phyloP scores from a whole-genome alignment of 1,140 invertebrate species.

The Zaprionus taronus region DNA sequence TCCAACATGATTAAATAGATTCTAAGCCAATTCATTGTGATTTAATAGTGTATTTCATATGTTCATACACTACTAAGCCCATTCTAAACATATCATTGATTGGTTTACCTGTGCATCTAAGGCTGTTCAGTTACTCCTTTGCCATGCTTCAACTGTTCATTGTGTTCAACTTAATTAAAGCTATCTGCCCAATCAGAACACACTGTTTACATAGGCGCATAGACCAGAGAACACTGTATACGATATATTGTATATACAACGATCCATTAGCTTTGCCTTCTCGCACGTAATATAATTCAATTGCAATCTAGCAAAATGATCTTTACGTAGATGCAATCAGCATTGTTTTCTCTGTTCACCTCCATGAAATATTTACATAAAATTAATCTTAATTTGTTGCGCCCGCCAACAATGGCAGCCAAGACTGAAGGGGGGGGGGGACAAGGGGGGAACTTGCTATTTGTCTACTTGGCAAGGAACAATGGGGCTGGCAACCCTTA shows the following conservation, averaged over 20 bases:
- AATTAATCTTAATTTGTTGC: constrained; percentile 58
- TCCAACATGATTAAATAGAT: too few species aligned
- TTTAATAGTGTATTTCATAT: too few species aligned
- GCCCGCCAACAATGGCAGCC: constrained; percentile 16
- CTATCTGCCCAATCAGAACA: not conserved
- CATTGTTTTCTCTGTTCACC: constrained; percentile 30
- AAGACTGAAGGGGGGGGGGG: not conserved
- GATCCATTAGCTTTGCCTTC: constrained; percentile 31
- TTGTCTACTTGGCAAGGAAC: constrained; percentile 23
- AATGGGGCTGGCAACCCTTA: constrained; percentile 45
- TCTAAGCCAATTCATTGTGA: too few species aligned
- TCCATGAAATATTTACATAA: constrained; percentile 56
- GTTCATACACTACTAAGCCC: too few species aligned
- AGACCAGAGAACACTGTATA: not conserved
- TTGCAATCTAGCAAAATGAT: constrained; percentile 42
- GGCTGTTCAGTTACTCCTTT: not conserved
- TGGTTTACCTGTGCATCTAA: not conserved
- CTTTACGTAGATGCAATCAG: constrained; percentile 28
- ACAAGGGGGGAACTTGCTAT: not conserved
- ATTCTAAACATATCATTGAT: too few species aligned
- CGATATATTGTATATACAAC: not conserved
- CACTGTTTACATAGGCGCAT: not conserved
- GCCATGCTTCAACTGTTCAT: not conserved
- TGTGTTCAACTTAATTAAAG: not conserved
- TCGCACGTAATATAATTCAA: constrained; percentile 52